A percentile compares a stretch with the other conserved stretches of the same genome.
These are phyloP conservation scores for Pocota personata DNA, from an alignment of 2,888 invertebrate species.

Conservation along the genomic window DNA sequence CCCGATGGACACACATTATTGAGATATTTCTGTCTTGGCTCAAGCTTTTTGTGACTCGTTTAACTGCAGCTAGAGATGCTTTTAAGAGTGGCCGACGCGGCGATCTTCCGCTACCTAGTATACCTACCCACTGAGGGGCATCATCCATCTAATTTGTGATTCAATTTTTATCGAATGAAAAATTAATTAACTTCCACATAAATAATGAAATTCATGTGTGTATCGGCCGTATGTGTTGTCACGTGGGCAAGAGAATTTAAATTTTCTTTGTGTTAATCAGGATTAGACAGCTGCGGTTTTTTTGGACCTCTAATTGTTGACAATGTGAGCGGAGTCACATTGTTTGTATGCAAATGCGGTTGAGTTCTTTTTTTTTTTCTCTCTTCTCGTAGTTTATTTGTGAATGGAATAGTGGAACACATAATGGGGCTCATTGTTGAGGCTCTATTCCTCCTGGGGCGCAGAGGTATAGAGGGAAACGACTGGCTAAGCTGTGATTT, in stretches of 20 bases:
- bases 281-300: conserved; percentile 28
- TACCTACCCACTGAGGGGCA: no score
- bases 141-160: conserved; percentile 8
- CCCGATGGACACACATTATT: neutral
- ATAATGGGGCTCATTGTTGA: neutral
- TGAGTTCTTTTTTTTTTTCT: neutral
- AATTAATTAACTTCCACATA: conserved; percentile 18
- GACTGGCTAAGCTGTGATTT: neutral
- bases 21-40: neutral
- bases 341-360: conserved; percentile 14
- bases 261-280: conserved; percentile 47
- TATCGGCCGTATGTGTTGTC: conserved; percentile 22
- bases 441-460: neutral
- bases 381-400: neutral
- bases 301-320: conserved; percentile 22
- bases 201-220: neutral
- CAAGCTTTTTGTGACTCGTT: neutral
- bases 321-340: conserved; percentile 12
- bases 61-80: neutral
- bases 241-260: conserved; percentile 57
- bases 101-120: no score
- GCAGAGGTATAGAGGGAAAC: neutral
- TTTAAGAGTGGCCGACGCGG: neutral
- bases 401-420: neutral
- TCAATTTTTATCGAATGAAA: conserved; percentile 18